A percentile compares a stretch with the other conserved stretches of the same genome.
These are phyloP conservation scores for Equus quagga DNA, from an alignment of 2,113 vertebrate genomes.

Conservation along the genomic window DNA sequence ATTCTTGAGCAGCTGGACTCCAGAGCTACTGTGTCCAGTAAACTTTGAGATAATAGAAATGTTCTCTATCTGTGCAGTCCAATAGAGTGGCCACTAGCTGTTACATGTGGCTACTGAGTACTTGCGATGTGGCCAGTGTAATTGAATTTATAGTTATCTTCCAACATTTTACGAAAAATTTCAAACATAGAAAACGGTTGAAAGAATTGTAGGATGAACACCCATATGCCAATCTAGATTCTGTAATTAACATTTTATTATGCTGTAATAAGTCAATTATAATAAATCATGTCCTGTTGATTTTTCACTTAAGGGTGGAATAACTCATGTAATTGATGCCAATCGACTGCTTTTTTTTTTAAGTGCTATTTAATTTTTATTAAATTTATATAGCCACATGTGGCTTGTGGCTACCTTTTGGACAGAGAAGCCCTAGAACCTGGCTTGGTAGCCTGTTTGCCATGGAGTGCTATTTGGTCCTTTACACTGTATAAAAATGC, in stretches of 20 bases:
- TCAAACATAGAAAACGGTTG: neutral
- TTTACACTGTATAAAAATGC: neutral
- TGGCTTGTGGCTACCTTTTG: neutral
- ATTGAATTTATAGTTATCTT: neutral
- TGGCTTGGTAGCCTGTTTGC: neutral
- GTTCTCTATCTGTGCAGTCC: neutral
- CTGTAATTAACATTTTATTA: neutral
- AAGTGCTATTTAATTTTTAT: neutral
- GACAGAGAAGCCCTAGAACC: neutral
- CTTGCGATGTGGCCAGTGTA: neutral
- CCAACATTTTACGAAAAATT: neutral
- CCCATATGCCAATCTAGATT: neutral
- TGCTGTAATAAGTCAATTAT: neutral
- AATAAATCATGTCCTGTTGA: neutral
- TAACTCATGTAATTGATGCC: neutral
- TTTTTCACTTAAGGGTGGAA: neutral
- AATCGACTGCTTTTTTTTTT: neutral
- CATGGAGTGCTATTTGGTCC: neutral
- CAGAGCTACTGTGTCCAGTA: neutral
- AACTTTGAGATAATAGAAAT: neutral
- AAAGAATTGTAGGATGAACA: neutral
- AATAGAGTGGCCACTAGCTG: neutral
- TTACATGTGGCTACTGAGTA: neutral
- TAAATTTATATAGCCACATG: neutral
- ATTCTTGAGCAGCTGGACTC: neutral